Conservation (phyloP, 2,113 vertebrate species). For the Furnarius figulus region DNA sequence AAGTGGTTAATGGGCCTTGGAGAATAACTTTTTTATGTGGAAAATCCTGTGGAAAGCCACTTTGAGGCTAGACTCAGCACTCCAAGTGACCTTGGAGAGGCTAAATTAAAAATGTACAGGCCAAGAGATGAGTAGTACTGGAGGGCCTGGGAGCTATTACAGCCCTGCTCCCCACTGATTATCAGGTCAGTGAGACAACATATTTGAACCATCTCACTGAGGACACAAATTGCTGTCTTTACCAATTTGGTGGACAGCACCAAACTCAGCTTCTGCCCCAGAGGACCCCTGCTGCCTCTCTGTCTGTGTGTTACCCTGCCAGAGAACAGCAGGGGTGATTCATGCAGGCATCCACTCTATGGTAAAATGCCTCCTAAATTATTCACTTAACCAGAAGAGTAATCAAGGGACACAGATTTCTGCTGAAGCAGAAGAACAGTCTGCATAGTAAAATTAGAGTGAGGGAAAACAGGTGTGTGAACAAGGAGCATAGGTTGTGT, state of each 20-base stretch:
- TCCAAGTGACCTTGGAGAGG: neutral
- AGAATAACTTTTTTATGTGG: neutral
- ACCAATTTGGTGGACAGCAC: neutral
- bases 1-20: neutral
- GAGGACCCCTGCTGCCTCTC: neutral
- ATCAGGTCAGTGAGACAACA: neutral
- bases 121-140: neutral
- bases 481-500: neutral
- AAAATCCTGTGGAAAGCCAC: neutral
- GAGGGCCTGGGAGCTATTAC: neutral
- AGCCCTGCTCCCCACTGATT: neutral
- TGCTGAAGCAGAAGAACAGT: neutral
- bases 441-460: neutral
- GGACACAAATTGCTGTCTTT: neutral
- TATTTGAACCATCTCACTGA: neutral
- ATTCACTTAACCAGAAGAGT: neutral
- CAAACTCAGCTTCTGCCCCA: rapidly evolving
- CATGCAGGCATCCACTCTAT: neutral
- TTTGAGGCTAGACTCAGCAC: neutral
- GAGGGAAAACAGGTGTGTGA: neutral
- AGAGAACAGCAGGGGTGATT: neutral
- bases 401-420: neutral
- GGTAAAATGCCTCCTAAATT: neutral
- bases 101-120: neutral
- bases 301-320: neutral